These are phyloP conservation scores for Tragelaphus imberbis DNA, from an alignment of 2,113 vertebrate genomes.

Conservation along the genomic window DNA sequence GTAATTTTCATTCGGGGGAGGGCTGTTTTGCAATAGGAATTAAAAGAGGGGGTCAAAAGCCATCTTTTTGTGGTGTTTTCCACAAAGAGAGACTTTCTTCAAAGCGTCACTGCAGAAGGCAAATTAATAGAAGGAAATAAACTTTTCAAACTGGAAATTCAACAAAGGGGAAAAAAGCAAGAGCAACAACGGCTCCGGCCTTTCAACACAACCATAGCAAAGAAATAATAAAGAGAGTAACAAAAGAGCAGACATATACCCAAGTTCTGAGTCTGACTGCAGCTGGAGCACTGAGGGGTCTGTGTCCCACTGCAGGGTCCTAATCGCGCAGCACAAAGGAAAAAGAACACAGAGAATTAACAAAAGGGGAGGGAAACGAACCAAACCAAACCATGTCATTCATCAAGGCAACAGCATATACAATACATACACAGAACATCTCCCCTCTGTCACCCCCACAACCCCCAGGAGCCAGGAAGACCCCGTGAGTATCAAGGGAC, in stretches of 20 bases:
- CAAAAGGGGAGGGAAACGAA: slow-evolving; percentile 74
- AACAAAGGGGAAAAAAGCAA: slow-evolving; percentile 17
- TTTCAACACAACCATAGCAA: slow-evolving; percentile 73
- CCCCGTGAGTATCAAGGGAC: not conserved
- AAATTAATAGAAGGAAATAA: slow-evolving; percentile 67
- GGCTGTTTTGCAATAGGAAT: not conserved
- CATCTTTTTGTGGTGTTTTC: slow-evolving; percentile 62
- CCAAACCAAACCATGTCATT: slow-evolving; percentile 55
- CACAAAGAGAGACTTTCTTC: slow-evolving; percentile 64
- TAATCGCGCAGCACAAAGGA: slow-evolving; percentile 85
- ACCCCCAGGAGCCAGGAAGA: slow-evolving; percentile 39
- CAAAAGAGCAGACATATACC: slow-evolving; percentile 88
- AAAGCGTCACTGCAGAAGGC: slow-evolving; percentile 39
- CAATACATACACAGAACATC: slow-evolving; percentile 58
- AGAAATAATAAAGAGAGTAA: slow-evolving; percentile 68
- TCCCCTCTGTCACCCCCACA: not conserved
- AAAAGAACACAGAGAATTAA: slow-evolving; percentile 88
- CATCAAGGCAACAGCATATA: slow-evolving; percentile 69
- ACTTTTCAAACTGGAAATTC: slow-evolving; percentile 47
- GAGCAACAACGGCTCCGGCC: slow-evolving; percentile 38
- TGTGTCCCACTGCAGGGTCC: slow-evolving; percentile 99
- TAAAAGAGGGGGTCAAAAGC: slow-evolving; percentile 27
- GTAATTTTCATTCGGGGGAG: not conserved
- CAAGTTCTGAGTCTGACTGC: slow-evolving; percentile 97
- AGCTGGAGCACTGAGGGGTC: slow-evolving; percentile 99